phyloP scores from a whole-genome alignment of 1,140 invertebrate genomes.

The Drosophila jambulina region DNA sequence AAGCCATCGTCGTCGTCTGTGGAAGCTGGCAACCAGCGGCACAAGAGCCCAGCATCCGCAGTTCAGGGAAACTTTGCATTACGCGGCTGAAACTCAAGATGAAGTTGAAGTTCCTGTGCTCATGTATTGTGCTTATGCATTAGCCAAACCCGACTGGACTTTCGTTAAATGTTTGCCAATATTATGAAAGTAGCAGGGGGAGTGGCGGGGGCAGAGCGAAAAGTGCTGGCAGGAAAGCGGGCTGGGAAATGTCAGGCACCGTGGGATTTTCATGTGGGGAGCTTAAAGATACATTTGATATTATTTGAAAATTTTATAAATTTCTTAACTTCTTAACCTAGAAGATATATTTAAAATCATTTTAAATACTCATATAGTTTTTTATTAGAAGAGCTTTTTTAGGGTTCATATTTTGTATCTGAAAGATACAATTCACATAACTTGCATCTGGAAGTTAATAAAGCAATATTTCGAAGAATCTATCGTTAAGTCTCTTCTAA shows the following conservation, averaged over 20 bases:
- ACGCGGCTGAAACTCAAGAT: background rate
- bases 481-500: too few relatives aligned
- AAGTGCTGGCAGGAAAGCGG: constrained; percentile 6
- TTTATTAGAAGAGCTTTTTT: background rate
- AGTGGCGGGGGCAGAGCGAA: constrained; percentile 2
- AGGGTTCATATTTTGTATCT: background rate
- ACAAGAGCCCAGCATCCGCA: constrained; percentile 36
- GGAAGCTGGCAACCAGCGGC: constrained; percentile 2
- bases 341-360: background rate
- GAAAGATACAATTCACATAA: background rate
- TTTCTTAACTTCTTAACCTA: background rate
- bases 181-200: constrained; percentile 43
- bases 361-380: background rate
- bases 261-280: background rate
- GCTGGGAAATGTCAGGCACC: constrained; percentile 13
- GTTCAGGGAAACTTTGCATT: constrained; percentile 30
- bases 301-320: background rate
- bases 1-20: constrained; percentile 5
- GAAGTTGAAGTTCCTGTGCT: constrained; percentile 30
- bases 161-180: constrained; percentile 71
- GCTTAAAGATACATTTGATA: background rate
- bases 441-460: background rate
- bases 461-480: background rate
- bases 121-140: constrained; percentile 34
- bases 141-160: constrained; percentile 33